Conservation (phyloP, 2,113 vertebrate genomes). For the Chloropsis cyanopogon region DNA sequence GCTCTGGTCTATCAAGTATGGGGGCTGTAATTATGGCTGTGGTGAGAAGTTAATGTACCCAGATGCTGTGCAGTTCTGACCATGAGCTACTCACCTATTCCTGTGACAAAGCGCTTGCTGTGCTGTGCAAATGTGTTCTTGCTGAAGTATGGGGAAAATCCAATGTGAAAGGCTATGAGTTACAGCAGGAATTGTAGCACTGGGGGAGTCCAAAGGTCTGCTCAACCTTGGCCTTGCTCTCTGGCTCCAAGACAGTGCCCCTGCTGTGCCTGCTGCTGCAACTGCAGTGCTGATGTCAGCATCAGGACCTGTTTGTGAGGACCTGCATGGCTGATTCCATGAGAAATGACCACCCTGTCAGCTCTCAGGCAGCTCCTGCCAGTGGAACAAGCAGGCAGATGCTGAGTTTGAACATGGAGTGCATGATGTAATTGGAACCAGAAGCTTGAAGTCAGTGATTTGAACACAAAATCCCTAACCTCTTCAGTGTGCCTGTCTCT, state of each 20-base stretch:
- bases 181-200: neutral
- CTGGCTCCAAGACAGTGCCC: neutral
- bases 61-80: neutral
- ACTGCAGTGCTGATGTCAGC: fast-evolving
- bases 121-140: neutral
- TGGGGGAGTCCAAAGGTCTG: neutral
- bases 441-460: neutral
- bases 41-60: neutral
- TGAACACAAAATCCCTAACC: fast-evolving
- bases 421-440: neutral
- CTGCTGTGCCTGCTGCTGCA: neutral
- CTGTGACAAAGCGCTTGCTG: neutral
- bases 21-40: neutral
- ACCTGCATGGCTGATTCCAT: fast-evolving
- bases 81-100: neutral
- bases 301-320: neutral
- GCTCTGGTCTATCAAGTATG: neutral
- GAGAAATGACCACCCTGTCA: neutral
- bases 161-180: neutral
- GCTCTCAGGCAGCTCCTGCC: neutral
- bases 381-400: fast-evolving
- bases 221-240: neutral
- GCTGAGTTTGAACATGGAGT: neutral
- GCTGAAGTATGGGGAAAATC: neutral
- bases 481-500: fast-evolving